Base-by-base conservation (phyloP, 2,113 vertebrate species). In the Siniperca knerii region DNA sequence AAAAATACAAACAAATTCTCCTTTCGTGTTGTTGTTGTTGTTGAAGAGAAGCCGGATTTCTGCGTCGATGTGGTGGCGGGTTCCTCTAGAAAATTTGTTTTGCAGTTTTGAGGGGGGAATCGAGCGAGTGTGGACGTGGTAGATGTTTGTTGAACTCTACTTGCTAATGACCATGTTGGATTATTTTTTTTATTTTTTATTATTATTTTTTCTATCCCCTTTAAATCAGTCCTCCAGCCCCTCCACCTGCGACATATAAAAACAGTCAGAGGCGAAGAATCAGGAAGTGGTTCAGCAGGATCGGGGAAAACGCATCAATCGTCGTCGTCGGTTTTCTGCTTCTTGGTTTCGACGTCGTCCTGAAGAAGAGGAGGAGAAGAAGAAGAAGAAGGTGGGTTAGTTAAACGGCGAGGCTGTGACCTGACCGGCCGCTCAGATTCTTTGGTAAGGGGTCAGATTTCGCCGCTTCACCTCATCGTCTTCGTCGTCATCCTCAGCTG, bases 1-100 rank as follows among this genome's bases (percentile, higher is more conserved):
- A 97, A 99, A 99, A 98, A 98, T 98, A 98, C 97, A 98, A 97
- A 98, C 96, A 96, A 97, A 98, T 98, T 96, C 96, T 97, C 96
- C 96, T 95, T 95, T 97, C 90, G 95, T 96, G 96, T 96, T 90
- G 85, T 64, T 61, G 75, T 88, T 79, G 75, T 88, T 79, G 86
- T 96, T 96, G 96, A 95, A 86, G 87, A 89, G 96, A 96, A 97
- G 96, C 96, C 95, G 48, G 89, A 89, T 92, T 92, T 89, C 91
- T 88, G 92, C 78, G 72, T 96, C 94, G 94, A 93, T 94, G 94
- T 94, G 93, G 85, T 77, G 89, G 81, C 78, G 79, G 83, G 69
- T 83, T 93, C 92, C 89, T 95, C 92, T 94, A 95, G 86, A 96
- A 95, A 95, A 95, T 79, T 57, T 68, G 79, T 80, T 75, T 70